These are phyloP conservation scores for Tipula unca DNA, from an alignment of 2,888 invertebrate genomes.

Conservation along the genomic window DNA sequence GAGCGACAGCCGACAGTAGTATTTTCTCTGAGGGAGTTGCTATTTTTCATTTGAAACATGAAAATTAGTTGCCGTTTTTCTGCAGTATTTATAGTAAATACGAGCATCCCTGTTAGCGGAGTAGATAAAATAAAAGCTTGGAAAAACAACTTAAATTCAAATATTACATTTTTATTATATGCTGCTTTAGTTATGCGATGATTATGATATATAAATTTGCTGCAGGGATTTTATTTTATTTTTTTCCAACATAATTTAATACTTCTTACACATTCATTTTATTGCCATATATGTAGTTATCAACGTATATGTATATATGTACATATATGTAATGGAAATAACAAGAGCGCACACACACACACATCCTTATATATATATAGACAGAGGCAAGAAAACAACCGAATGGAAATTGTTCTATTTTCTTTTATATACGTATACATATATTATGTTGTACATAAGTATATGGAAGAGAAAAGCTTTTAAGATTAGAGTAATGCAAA, in stretches of 20 bases:
- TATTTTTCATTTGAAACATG: neutral
- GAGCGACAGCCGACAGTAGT: neutral
- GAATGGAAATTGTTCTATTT: neutral
- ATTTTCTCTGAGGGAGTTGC: neutral
- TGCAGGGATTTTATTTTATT: neutral
- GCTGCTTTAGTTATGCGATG: neutral
- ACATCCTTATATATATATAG: neutral
- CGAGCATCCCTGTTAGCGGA: neutral
- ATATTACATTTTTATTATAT: neutral
- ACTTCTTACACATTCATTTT: neutral
- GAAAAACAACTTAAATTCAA: neutral
- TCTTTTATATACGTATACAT: neutral
- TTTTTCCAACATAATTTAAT: neutral
- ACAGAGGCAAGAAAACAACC: neutral
- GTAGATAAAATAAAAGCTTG: neutral
- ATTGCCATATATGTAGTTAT: neutral
- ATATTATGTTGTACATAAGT: neutral
- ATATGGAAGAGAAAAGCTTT: neutral
- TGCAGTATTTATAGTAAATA: neutral
- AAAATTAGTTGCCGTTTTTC: neutral
- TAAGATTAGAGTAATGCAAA: neutral
- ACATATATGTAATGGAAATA: neutral
- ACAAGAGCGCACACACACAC: neutral
- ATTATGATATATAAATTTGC: neutral
- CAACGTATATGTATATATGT: neutral